Evolutionary conservation across 2,888 invertebrate species (phyloP).

Genomic region (Oscheius onirici): DNA sequence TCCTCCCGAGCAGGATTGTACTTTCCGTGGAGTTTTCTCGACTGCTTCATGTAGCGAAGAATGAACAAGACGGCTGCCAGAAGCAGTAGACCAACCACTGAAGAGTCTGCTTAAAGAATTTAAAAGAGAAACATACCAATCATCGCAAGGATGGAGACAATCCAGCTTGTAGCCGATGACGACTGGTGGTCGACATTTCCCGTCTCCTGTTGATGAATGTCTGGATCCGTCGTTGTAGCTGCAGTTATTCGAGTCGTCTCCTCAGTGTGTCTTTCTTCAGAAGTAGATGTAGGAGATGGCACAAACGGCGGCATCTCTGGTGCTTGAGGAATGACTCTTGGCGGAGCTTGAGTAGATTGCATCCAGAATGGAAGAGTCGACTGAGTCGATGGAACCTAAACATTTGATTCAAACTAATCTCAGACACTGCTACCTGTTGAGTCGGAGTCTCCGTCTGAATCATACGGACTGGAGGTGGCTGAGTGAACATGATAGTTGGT

Average conservation of each 20-base stretch:
- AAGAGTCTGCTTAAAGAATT: constrained; percentile 17
- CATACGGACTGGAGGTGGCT: not conserved
- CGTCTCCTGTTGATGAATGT: constrained; percentile 30
- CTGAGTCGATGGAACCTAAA: constrained; percentile 31
- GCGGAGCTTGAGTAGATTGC: constrained; percentile 36
- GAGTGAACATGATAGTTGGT: not conserved
- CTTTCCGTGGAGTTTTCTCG: constrained; percentile 60
- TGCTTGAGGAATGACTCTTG: constrained; percentile 30
- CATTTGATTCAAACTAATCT: too few species aligned
- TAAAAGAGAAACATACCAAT: constrained; percentile 37
- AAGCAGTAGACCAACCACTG: constrained; percentile 56
- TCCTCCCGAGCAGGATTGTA: constrained; percentile 70
- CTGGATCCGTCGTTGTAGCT: not conserved
- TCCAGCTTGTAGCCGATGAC: constrained; percentile 51
- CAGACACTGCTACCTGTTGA: too few species aligned
- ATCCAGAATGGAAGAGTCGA: constrained; percentile 55
- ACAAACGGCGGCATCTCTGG: not conserved
- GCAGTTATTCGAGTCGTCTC: not conserved
- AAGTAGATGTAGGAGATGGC: too few species aligned
- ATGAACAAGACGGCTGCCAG: constrained; percentile 54
- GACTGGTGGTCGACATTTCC: constrained; percentile 37
- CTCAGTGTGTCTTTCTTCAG: not conserved
- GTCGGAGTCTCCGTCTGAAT: constrained; percentile 4
- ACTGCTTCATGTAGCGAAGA: constrained; percentile 60
- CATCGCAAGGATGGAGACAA: constrained; percentile 56